These are phyloP conservation scores for Pelobates cultripes DNA, from an alignment of 2,797 vertebrate species.

Conservation along the genomic window DNA sequence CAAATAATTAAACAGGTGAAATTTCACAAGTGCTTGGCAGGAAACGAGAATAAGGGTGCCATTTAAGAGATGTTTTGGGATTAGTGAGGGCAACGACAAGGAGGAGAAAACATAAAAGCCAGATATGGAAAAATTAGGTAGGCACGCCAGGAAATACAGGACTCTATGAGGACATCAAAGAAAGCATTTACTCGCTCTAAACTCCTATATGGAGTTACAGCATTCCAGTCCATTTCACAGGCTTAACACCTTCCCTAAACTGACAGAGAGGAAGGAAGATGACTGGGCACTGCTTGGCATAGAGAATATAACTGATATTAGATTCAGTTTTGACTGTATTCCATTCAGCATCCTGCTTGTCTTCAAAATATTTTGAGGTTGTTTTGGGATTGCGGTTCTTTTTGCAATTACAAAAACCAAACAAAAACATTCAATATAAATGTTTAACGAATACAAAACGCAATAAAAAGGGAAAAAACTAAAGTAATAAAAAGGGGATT, in stretches of 20 bases:
- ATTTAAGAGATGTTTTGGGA: conserved; percentile 30
- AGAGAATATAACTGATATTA: background rate
- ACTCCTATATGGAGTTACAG: background rate
- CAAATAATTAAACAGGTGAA: conserved; percentile 8
- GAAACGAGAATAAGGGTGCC: conserved; percentile 9
- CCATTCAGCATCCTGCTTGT: background rate
- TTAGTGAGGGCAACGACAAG: conserved; percentile 37
- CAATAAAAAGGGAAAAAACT: too few species aligned
- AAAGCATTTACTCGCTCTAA: background rate
- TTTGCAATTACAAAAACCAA: too few species aligned
- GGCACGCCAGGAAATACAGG: background rate
- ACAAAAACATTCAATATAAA: too few species aligned
- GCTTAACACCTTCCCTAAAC: background rate
- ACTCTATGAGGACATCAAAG: background rate
- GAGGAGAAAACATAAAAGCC: conserved; percentile 23
- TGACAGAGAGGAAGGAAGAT: background rate
- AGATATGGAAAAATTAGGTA: background rate
- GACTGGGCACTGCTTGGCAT: background rate
- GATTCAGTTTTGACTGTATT: background rate
- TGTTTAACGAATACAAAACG: too few species aligned
- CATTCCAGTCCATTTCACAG: background rate
- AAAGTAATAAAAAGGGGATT: too few species aligned
- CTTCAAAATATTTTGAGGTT: too few species aligned
- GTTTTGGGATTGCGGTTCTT: too few species aligned
- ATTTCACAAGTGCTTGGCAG: conserved; percentile 1